Conservation (phyloP, 1,140 invertebrate species). For the Brachionus asplanchnoidis region DNA sequence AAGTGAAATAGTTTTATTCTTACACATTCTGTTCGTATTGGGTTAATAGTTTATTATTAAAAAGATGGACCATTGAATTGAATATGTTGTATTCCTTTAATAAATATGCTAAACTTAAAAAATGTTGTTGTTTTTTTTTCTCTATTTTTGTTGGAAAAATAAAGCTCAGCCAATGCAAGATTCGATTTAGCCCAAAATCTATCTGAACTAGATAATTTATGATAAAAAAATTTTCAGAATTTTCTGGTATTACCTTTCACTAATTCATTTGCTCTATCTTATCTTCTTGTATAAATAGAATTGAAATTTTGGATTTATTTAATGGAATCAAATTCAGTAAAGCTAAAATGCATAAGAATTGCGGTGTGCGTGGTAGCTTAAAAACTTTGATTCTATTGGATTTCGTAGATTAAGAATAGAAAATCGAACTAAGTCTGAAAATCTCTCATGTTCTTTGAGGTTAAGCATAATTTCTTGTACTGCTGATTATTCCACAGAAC, state of each 20-base stretch:
- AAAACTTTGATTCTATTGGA: conserved; percentile 1
- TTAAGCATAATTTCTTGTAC: background rate
- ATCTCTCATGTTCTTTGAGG: background rate
- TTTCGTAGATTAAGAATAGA: background rate
- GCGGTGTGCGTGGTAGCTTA: background rate
- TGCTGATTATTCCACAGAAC: background rate
- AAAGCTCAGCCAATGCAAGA: background rate
- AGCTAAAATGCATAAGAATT: background rate
- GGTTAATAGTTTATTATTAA: background rate
- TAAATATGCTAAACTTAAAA: background rate
- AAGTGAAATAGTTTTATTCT: background rate
- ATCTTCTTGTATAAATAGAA: conserved; percentile 12
- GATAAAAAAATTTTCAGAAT: background rate
- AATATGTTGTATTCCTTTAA: background rate
- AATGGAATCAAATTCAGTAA: background rate
- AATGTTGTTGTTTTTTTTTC: background rate
- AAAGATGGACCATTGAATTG: background rate
- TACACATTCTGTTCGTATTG: background rate
- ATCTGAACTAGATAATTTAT: conserved; percentile 1
- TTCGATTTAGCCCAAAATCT: background rate
- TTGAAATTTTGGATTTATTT: background rate
- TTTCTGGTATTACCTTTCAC: background rate
- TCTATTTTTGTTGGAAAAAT: background rate
- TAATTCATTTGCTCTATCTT: background rate
- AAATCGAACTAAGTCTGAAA: background rate